These are phyloP conservation scores for Catharus bicknelli DNA, from an alignment of 2,113 vertebrate species.

Conservation along the genomic window DNA sequence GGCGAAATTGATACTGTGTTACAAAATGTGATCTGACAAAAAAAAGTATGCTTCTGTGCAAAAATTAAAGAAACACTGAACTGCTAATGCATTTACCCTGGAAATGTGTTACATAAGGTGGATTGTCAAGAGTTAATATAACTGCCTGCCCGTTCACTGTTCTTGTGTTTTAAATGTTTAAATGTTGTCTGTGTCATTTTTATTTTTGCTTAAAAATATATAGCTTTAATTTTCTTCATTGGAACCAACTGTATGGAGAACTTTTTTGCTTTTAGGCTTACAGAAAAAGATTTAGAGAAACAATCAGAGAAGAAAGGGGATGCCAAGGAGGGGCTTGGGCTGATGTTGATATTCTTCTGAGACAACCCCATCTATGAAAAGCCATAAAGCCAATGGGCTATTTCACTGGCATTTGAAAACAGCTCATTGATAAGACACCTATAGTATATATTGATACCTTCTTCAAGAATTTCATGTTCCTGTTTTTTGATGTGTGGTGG, in stretches of 20 bases:
- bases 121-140: slow-evolving; percentile 18
- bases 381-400: rapidly evolving
- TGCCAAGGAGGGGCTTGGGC: background rate
- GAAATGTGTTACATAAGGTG: background rate
- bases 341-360: background rate
- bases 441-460: background rate
- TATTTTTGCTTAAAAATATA: slow-evolving; percentile 21
- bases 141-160: background rate
- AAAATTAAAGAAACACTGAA: slow-evolving; percentile 42
- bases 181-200: background rate
- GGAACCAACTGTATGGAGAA: background rate
- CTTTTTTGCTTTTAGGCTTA: background rate
- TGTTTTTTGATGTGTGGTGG: background rate
- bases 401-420: background rate
- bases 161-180: background rate
- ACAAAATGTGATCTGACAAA: slow-evolving; percentile 65
- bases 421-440: background rate
- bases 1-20: slow-evolving; percentile 70
- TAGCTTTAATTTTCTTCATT: slow-evolving; percentile 29
- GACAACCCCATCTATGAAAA: background rate
- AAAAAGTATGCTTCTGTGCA: slow-evolving; percentile 41
- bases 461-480: background rate
- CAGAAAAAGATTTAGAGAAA: background rate
- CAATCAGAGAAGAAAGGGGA: background rate
- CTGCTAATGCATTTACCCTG: slow-evolving; percentile 9